phyloP scores from a whole-genome alignment of 2,113 vertebrate genomes.

The Herpailurus yagouaroundi region DNA sequence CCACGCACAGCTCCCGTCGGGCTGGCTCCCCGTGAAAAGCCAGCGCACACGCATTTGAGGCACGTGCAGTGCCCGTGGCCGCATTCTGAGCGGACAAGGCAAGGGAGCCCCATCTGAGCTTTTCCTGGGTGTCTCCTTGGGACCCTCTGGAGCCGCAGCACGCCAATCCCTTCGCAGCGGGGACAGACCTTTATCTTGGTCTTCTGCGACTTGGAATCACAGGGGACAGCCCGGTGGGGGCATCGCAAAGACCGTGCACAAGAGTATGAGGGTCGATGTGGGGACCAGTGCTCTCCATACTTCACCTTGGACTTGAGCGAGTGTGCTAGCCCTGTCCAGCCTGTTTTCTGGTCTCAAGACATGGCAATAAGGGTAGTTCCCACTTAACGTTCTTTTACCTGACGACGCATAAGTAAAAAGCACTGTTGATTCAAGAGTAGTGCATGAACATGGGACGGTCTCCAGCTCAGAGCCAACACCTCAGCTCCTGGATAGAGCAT shows the following conservation, averaged over 20 bases:
- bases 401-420: not conserved
- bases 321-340: rapidly evolving
- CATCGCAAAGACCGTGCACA: rapidly evolving
- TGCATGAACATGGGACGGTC: rapidly evolving
- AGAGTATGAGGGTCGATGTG: not conserved
- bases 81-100: rapidly evolving
- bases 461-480: not conserved
- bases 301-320: rapidly evolving
- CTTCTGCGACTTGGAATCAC: not conserved
- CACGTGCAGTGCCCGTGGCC: rapidly evolving
- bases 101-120: rapidly evolving
- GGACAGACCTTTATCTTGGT: not conserved
- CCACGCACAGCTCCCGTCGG: rapidly evolving
- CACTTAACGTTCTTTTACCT: not conserved
- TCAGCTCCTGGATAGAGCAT: rapidly evolving
- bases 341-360: not conserved
- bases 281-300: not conserved
- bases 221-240: not conserved
- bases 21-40: rapidly evolving
- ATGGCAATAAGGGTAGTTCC: rapidly evolving
- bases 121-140: not conserved
- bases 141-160: rapidly evolving
- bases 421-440: too few relatives aligned
- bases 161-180: not conserved
- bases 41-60: rapidly evolving